These are phyloP conservation scores for Gadopsis marmoratus DNA, from an alignment of 2,797 vertebrate genomes.

Conservation along the genomic window DNA sequence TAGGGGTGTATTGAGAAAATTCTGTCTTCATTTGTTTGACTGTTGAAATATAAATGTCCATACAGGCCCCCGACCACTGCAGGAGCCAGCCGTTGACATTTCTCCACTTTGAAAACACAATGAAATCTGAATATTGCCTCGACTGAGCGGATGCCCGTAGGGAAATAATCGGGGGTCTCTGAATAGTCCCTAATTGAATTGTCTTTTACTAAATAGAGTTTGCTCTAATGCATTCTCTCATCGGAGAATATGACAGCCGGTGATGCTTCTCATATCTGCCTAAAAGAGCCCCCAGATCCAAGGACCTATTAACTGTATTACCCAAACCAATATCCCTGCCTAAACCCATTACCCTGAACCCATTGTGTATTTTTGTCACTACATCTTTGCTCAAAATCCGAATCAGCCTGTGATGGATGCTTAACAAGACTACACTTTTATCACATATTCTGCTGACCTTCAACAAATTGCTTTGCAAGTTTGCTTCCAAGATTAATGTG, in stretches of 20 bases:
- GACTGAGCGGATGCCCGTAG: constrained; percentile 81
- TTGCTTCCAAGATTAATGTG: constrained; percentile 80
- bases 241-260: constrained; percentile 90
- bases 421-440: constrained; percentile 87
- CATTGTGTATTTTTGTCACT: constrained; percentile 86
- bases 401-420: constrained; percentile 84
- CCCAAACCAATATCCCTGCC: constrained; percentile 92
- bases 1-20: constrained; percentile 77
- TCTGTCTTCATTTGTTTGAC: constrained; percentile 84
- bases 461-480: constrained; percentile 85
- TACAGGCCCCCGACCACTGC: constrained; percentile 77
- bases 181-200: constrained; percentile 95
- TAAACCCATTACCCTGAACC: constrained; percentile 92
- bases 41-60: constrained; percentile 81
- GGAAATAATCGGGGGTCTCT: constrained; percentile 88
- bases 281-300: constrained; percentile 87
- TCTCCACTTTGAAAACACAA: constrained; percentile 88
- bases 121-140: constrained; percentile 89
- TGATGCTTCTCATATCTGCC: constrained; percentile 87
- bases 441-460: constrained; percentile 86
- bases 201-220: constrained; percentile 93
- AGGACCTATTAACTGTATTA: constrained; percentile 91
- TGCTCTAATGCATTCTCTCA: constrained; percentile 92
- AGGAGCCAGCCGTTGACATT: constrained; percentile 80
- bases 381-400: constrained; percentile 83